Conservation (phyloP, 2,888 invertebrate species). For the Drosophila villosipedis region DNA sequence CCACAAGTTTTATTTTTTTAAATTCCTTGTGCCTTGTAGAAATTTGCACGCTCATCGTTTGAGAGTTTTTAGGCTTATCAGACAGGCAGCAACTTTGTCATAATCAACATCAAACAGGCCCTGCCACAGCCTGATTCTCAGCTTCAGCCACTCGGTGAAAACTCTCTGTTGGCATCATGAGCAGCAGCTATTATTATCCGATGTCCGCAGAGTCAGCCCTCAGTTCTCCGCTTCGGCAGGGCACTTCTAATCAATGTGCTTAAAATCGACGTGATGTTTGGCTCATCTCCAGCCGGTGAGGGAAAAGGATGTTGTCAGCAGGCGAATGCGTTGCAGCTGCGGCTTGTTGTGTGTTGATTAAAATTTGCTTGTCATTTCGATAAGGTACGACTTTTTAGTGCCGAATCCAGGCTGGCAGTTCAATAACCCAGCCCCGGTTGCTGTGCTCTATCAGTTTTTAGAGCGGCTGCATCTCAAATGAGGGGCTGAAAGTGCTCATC, state of each 20-base stretch:
- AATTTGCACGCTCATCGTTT: conserved; percentile 78
- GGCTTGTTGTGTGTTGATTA: conserved; percentile 70
- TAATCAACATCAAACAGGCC: conserved; percentile 78
- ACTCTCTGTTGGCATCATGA: conserved; percentile 47
- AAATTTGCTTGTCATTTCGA: conserved; percentile 79
- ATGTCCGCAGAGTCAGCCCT: conserved; percentile 29
- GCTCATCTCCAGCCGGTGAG: conserved; percentile 43
- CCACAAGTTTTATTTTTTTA: background rate
- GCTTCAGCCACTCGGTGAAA: conserved; percentile 17
- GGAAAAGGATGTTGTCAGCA: conserved; percentile 82
- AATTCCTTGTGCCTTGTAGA: conserved; percentile 37
- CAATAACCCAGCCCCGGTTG: conserved; percentile 68
- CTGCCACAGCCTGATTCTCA: conserved; percentile 17
- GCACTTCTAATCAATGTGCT: conserved; percentile 74
- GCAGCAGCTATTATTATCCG: conserved; percentile 78
- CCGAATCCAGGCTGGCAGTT: conserved; percentile 53
- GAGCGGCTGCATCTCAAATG: conserved; percentile 35
- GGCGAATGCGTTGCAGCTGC: conserved; percentile 56
- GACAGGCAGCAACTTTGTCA: conserved; percentile 76
- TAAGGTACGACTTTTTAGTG: conserved; percentile 75
- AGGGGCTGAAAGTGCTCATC: conserved; percentile 61
- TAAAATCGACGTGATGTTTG: conserved; percentile 73
- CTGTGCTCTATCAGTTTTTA: conserved; percentile 69
- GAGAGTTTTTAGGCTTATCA: conserved; percentile 74
- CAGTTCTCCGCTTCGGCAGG: conserved; percentile 9